Conservation (phyloP, 2,888 invertebrate genomes). For the Drosophila leonis region DNA sequence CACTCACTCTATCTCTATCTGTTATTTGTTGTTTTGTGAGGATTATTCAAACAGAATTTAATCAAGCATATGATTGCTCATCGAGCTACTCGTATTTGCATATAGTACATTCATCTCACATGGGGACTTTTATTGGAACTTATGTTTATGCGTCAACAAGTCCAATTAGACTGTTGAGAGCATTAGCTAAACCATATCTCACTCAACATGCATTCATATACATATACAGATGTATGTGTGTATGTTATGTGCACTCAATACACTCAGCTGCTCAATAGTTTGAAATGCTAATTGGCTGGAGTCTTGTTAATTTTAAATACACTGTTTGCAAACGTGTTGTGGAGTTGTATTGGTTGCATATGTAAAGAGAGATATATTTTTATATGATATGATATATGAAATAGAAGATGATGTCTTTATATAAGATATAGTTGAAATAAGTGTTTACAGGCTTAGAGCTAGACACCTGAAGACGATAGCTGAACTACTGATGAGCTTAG, state of each 20-base stretch:
- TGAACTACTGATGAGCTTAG: background rate
- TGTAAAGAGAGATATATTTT: background rate
- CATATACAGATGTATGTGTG: background rate
- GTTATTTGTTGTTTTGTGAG: background rate
- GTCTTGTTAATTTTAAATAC: slow-evolving; percentile 5
- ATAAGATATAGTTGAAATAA: background rate
- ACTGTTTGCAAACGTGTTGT: too few relatives aligned
- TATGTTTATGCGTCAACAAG: slow-evolving; percentile 38
- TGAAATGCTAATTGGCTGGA: slow-evolving; percentile 22
- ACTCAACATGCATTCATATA: background rate
- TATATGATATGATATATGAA: background rate
- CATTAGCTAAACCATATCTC: slow-evolving; percentile 1
- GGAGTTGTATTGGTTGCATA: background rate
- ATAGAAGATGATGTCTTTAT: background rate
- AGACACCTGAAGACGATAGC: background rate
- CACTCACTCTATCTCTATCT: background rate
- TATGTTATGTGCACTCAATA: slow-evolving; percentile 30
- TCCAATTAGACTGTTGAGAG: slow-evolving; percentile 36
- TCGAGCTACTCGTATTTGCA: slow-evolving; percentile 27
- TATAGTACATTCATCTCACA: slow-evolving; percentile 16
- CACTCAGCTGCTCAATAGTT: slow-evolving; percentile 13
- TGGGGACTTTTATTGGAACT: slow-evolving; percentile 30
- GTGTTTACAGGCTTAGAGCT: background rate
- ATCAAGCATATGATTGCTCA: slow-evolving; percentile 58
- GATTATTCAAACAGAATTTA: slow-evolving; percentile 36